Evolutionary conservation across 2,113 vertebrate species (phyloP), one percentile per base, ranked within the genome.

Genomic region (Cacatua alba): DNA sequence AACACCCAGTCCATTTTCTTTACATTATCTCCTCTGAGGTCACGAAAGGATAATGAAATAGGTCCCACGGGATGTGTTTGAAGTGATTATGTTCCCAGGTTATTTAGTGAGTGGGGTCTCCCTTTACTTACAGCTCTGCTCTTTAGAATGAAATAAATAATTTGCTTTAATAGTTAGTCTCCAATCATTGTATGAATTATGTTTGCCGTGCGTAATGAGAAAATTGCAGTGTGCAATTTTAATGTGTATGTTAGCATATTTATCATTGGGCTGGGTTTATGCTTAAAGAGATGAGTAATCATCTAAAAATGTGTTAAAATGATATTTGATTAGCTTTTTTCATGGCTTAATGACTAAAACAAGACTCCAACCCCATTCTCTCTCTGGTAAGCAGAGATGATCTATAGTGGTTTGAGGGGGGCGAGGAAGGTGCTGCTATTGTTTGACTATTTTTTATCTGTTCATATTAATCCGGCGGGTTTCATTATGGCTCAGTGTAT

Each of bases 81-180:
- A 82, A 94, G 48, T 57, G 60, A 92, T 94, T 91, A 48, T 10
- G 3, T 68, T 78, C 55, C 57, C 26, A 10, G 31, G 20, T 78
- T 92, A 84, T 90, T 86, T 75, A 80, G 37, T 52, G 64, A 77
- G n/a, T 8, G 23, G 46, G 17, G 26, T 78, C 48, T 78, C 24
- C 77, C 94, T 94, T 84, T 51, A 31, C 86, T 89, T 60, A 55
- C 26, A 78, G 64, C 33, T n/a, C 65, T 67, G 71, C 12, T 91
- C 26, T 75, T 86, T 35, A 49, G 48, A 94, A 82, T 81, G 74
- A 93, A 92, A 89, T 53, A 90, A 94, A 86, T 86, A 64, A 71
- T 87, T 86, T 72, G 4, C 62, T 82, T 75, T 87, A 69, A 62
- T 91, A 82, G 71, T 86, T 80, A 81, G 48, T 65, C 79, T 90